Evolutionary conservation across 2,797 vertebrate genomes (phyloP).

Genomic region (Tadarida brasiliensis): DNA sequence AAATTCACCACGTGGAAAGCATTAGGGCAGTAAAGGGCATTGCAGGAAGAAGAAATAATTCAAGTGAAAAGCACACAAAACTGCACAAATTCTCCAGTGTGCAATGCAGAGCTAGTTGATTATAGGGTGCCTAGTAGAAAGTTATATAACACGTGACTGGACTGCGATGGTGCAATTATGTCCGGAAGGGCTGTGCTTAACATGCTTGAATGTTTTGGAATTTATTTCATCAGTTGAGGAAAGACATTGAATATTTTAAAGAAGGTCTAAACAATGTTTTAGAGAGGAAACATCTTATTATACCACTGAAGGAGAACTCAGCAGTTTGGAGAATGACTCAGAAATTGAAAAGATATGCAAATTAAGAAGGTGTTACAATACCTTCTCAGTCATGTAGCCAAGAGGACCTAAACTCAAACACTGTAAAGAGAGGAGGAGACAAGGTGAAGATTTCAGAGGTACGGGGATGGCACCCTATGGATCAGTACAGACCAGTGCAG

Average conservation of each 20-base stretch:
- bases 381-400: background rate
- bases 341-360: background rate
- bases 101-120: background rate
- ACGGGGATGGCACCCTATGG: background rate
- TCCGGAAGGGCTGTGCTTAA: background rate
- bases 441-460: background rate
- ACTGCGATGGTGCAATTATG: background rate
- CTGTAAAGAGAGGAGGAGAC: background rate
- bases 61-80: background rate
- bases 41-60: background rate
- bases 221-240: background rate
- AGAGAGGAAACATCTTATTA: background rate
- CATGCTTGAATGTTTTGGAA: background rate
- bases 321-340: background rate
- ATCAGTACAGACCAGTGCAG: background rate
- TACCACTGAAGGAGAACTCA: background rate
- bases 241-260: background rate
- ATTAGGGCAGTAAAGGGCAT: background rate
- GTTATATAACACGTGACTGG: background rate
- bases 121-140: background rate
- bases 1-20: background rate
- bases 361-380: background rate
- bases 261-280: background rate
- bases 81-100: background rate
- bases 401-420: background rate